Evolutionary conservation across 2,888 invertebrate genomes (phyloP).

Genomic region (Luffia ferchaultella): DNA sequence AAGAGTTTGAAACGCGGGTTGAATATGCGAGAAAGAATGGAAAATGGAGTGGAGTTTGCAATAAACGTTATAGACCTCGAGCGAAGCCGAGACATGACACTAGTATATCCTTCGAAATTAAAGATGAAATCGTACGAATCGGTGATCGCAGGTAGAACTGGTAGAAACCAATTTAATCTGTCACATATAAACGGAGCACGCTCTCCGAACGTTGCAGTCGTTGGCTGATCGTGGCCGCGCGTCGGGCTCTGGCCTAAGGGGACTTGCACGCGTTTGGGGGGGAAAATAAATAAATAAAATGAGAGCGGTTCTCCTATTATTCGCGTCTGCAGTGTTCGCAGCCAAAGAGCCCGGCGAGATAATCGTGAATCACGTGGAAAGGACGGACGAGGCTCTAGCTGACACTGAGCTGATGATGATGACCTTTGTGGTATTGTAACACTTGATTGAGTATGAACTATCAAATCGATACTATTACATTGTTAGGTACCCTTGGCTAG

Average conservation of each 20-base stretch:
- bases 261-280: background rate
- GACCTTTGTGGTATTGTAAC: slow-evolving; percentile 40
- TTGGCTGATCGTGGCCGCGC: slow-evolving; percentile 48
- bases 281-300: background rate
- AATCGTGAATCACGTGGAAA: slow-evolving; percentile 16
- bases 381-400: slow-evolving; percentile 23
- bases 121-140: background rate
- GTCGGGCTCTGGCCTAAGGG: slow-evolving; percentile 13
- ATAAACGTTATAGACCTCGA: too few species aligned
- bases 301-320: background rate
- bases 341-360: slow-evolving; percentile 21
- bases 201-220: slow-evolving; percentile 46
- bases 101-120: too few species aligned
- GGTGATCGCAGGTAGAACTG: background rate
- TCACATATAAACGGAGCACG: slow-evolving; percentile 48
- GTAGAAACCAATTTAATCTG: background rate
- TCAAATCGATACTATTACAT: background rate
- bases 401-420: slow-evolving; percentile 35
- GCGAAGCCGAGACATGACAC: too few species aligned
- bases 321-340: slow-evolving; percentile 13
- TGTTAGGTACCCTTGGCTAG: too few species aligned
- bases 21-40: too few species aligned
- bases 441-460: background rate
- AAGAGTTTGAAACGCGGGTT: too few species aligned
- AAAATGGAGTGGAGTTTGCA: too few species aligned